Evolutionary conservation across 2,888 invertebrate genomes (phyloP), one percentile per base, ranked within the genome.

Genomic region (Trisateles emortualis): DNA sequence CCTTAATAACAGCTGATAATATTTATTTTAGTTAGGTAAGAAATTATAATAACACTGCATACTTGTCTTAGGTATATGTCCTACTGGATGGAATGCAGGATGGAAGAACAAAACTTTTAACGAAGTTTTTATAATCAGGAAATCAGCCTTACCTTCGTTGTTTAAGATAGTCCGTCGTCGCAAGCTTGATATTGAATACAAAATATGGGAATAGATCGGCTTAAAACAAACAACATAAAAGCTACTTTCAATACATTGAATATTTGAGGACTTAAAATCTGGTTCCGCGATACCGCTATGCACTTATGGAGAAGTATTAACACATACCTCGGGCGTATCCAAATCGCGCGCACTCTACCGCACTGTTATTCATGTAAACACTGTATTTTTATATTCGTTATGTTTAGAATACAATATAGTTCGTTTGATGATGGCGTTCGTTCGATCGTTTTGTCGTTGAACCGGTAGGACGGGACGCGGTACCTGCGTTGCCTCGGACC

Each of bases 371-470:
- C 51, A 69, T 68, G 59, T 65, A 59, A 64, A 70, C 68, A 19
- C 5, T 6, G 54, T 58, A 52, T 67, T 52, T 61, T 59, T 59
- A 57, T 64, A 58, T 54, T 66, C 51, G 59, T 69, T 64, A 57
- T 58, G 54, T 65, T 70, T 66, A 72, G 52, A 68, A 76, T 73
- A 76, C 55, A 75, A 72, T 75, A 73, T 64, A 75, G 76, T 85
- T 86, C 86, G 86, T 83, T 66, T 80, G 74, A 61, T 56, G 66
- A 52, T 68, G 70, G 74, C 72, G 86, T 91, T 92, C 92, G 92
- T 91, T 92, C 92, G 91, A 86, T 92, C 92, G 90, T 90, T 83
- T 84, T 78, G 82, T 89, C 84, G 85, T 84, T 82, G 67, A 78
- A 86, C 89, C 86, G 88, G 88, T 84, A 81, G 71, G 78, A 74